These are phyloP conservation scores for Haliclystus octoradiatus DNA, from an alignment of 30 jellyfish, hydroid and myxozoan species.

Conservation along the genomic window DNA sequence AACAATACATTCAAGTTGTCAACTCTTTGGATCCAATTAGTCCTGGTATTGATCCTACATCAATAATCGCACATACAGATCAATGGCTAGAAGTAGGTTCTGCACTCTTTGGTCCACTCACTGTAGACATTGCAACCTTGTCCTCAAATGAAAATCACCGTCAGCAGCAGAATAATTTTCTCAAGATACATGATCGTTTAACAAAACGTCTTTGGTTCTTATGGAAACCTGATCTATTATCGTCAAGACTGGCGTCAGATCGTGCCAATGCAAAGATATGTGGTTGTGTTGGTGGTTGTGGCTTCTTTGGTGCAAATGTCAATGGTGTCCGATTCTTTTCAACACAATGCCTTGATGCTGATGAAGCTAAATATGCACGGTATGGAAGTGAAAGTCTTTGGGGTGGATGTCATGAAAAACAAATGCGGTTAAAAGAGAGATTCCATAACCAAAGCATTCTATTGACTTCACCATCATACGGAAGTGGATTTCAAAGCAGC, in stretches of 20 bases:
- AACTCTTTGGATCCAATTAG: slow-evolving; percentile 50
- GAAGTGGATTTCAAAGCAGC: neutral
- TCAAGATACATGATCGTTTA: slow-evolving; percentile 53
- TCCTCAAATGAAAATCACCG: slow-evolving; percentile 3
- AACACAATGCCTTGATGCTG: slow-evolving; percentile 65
- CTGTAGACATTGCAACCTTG: slow-evolving; percentile 51
- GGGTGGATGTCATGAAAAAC: slow-evolving; percentile 58
- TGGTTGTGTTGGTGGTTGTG: slow-evolving; percentile 97
- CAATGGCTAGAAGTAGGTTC: slow-evolving; percentile 94
- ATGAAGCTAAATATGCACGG: slow-evolving; percentile 48
- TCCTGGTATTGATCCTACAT: slow-evolving; percentile 19
- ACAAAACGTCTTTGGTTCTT: slow-evolving; percentile 79
- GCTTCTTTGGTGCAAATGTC: slow-evolving; percentile 77
- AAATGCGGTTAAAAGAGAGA: neutral
- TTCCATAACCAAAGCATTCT: neutral
- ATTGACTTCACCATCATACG: neutral
- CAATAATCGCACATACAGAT: slow-evolving; percentile 36
- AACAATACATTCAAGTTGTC: slow-evolving; percentile 59
- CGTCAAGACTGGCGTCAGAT: slow-evolving; percentile 54
- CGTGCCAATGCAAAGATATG: slow-evolving; percentile 61
- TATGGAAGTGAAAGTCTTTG: slow-evolving; percentile 96
- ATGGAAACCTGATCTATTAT: slow-evolving; percentile 57
- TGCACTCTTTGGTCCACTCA: slow-evolving; percentile 72
- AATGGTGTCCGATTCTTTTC: slow-evolving; percentile 93
- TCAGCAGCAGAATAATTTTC: slow-evolving; percentile 49